Evolutionary conservation across 2,797 vertebrate genomes (phyloP), one percentile per base, ranked within the genome.

Genomic region (Melanotaenia maccullochi): DNA sequence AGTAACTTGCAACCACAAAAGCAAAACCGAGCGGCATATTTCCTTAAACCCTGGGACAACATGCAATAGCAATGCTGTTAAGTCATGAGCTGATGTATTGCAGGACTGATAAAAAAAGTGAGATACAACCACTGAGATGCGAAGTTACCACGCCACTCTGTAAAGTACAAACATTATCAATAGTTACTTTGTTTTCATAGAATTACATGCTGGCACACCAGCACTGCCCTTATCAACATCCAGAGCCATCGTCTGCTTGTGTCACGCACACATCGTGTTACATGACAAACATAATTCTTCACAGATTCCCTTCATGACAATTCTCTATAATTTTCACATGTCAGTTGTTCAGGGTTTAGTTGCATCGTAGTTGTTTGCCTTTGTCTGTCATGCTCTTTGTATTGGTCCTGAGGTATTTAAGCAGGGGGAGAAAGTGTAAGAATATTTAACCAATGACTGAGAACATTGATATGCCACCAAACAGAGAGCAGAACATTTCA

Each of bases 201-300:
- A 87, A 87, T 79, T 62, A 85, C 76, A 91, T 81, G 82, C 71
- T 82, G 86, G 79, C 78, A 78, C 73, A 79, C 82, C 78, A 78
- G 60, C 33, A 69, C 30, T 13, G 68, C 85, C 84, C 90, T 87
- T 83, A 90, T 92, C 87, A 92, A 91, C 89, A 90, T 44, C 60
- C 57, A 67, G 55, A 58, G 72, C 54, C 73, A 55, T 62, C 65
- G 66, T 55, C 67, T 72, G 69, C 65, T 72, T 78, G 71, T 83
- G 88, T 89, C 90, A 91, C 76, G 73, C 75, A 89, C 71, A 60
- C 69, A 58, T 70, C 52, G 30, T 30, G 38, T 20, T 73, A 42
- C 24, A 63, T 40, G 56, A 72, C 54, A 47, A 67, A 20, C 32
- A 16, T 25, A 32, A 20, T 54, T 71, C 52, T 42, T 67, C 40